phyloP scores from a whole-genome alignment of 2,113 vertebrate genomes.

The Oryctolagus cuniculus region mOryCun1.1 NC_091444.1:23352501-23353000 shows the following conservation, averaged over 20 bases:
- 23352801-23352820: neutral
- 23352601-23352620: neutral
- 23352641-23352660: neutral
- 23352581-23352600: neutral
- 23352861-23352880: neutral
- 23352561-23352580: neutral
- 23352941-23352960: slow-evolving; percentile 63
- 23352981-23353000: slow-evolving; percentile 59
- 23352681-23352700: neutral
- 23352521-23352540: neutral
- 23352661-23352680: neutral
- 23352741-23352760: neutral
- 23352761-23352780: neutral
- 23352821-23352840: neutral
- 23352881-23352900: neutral
- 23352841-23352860: neutral
- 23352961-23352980: slow-evolving; percentile 19
- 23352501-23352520: neutral
- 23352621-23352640: neutral
- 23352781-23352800: neutral
- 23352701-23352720: neutral
- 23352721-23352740: neutral
- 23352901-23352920: slow-evolving; percentile 22
- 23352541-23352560: neutral
- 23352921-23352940: slow-evolving; percentile 47